phyloP scores from a whole-genome alignment of 2,797 vertebrate genomes.

The Morus bassanus region DNA sequence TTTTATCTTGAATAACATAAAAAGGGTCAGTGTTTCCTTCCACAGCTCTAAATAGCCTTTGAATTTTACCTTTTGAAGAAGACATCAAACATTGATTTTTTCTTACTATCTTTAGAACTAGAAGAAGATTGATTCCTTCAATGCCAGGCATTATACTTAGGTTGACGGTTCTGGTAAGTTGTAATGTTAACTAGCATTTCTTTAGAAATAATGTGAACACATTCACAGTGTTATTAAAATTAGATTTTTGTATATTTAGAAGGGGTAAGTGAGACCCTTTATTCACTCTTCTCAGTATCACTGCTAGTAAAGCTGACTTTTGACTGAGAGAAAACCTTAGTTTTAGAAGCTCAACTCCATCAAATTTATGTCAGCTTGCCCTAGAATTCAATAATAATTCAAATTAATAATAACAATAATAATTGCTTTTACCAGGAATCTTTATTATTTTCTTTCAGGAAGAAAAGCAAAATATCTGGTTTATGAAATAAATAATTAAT shows the following conservation, averaged over 20 bases:
- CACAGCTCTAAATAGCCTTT: not conserved
- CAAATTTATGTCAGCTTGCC: not conserved
- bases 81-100: not conserved
- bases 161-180: not conserved
- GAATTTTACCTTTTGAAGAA: not conserved
- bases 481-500: not conserved
- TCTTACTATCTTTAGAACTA: not conserved
- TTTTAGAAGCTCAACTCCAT: not conserved
- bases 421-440: not conserved
- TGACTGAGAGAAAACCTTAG: not conserved
- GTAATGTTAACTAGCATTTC: not conserved
- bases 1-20: not conserved
- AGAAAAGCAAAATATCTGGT: not conserved
- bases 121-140: not conserved
- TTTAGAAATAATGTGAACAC: not conserved
- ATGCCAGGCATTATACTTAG: not conserved
- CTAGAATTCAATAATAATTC: not conserved
- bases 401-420: not conserved
- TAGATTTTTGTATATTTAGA: not conserved
- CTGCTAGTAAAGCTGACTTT: not conserved
- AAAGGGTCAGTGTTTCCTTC: not conserved
- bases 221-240: not conserved
- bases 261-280: not conserved
- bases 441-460: not conserved
- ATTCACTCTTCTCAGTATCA: not conserved